Base-by-base conservation (phyloP, 2,888 invertebrate species). In the Drosophila histrio region DNA sequence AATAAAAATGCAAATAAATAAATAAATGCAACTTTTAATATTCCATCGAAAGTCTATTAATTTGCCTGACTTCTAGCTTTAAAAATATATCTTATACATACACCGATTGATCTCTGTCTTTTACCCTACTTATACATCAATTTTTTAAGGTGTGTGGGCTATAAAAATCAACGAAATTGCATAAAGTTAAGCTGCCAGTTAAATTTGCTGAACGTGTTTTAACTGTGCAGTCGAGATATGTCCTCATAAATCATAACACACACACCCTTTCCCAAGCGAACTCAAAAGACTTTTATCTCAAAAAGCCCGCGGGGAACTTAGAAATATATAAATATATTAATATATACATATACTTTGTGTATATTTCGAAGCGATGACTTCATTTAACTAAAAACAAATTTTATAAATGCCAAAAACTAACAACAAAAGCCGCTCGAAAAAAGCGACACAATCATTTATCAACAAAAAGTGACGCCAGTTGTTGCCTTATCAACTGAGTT, bases 301-400 rank as follows among this genome's bases (percentile, higher is more conserved):
- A 22, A 41, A 34, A 24, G 26, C 26, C 62, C 54, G 19, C 56
- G 30, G 67, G 59, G 38, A 47, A 57, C 24, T 28, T 2, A 19
- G n/a, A 24, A 13, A 56, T 43, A 59, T 24, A 36, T 28, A 39
- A 13, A 39, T 44, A 39, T 46, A n/a, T 38, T 13, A 41, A 5
- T 22, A 36, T 53, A 46, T 26, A 26, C 17, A 44, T 34, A 43
- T 43, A 44, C 28, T 47, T 41, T 60, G 38, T 44, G 54, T 63
- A 50, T 78, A 62, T 66, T 77, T 72, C 61, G 57, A 54, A 71
- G 67, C 70, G 87, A 89, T 87, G 89, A 89, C 89, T 89, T 87
- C 89, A 88, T 85, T 76, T 64, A 39, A 54, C 68, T 36, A 49
- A 63, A 67, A 56, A 60, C 24, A 38, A 71, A 61, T 57, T 49